Conservation (phyloP, 2,113 vertebrate species). For the Tragelaphus scriptus region DNA sequence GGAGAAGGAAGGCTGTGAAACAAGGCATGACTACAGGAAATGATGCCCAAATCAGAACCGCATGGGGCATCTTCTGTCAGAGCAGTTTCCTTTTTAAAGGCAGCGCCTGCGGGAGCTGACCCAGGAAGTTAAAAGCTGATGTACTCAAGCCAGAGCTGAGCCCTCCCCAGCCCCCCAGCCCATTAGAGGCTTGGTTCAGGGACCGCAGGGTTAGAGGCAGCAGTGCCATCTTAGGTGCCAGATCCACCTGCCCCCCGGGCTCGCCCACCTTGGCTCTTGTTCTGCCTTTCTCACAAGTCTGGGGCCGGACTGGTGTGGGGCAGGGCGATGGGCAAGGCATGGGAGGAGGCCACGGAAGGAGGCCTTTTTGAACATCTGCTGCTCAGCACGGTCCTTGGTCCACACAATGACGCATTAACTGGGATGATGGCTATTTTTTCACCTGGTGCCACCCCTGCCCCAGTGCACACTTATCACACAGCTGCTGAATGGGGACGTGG, state of each 20-base stretch:
- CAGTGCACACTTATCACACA: background rate
- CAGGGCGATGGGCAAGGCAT: background rate
- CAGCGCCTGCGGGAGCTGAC: background rate
- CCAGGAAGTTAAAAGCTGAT: background rate
- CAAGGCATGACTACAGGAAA: background rate
- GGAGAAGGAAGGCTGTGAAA: background rate
- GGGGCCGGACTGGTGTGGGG: background rate
- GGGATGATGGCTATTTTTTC: background rate
- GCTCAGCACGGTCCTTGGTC: background rate
- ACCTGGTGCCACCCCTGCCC: background rate
- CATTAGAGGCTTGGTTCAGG: background rate
- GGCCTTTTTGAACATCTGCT: background rate
- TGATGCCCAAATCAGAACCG: background rate
- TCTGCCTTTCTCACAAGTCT: background rate
- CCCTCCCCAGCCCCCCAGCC: background rate
- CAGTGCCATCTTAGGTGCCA: background rate
- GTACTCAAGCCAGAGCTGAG: background rate
- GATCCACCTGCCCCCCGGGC: accelerated
- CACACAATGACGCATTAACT: accelerated
- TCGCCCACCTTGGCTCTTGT: background rate
- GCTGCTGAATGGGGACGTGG: background rate
- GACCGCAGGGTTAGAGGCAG: background rate
- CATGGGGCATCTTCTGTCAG: background rate
- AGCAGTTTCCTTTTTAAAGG: background rate
- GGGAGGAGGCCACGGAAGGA: background rate